These are phyloP conservation scores for Labeo calbasu DNA, from an alignment of 2,797 vertebrate genomes.

Conservation along the genomic window DNA sequence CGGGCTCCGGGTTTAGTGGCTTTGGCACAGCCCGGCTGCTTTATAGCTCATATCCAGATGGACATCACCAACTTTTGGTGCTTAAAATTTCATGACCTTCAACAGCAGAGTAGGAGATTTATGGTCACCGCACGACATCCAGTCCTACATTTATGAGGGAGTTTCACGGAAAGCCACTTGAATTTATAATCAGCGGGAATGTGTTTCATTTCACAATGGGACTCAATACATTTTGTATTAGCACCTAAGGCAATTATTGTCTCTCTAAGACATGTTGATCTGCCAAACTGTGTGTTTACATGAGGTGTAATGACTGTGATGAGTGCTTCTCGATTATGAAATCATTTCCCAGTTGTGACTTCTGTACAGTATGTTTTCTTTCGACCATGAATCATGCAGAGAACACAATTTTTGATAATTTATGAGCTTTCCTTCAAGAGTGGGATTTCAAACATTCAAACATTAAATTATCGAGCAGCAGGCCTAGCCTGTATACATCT, in stretches of 20 bases:
- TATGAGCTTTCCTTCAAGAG: constrained; percentile 1
- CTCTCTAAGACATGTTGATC: constrained; percentile 28
- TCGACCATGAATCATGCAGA: not conserved
- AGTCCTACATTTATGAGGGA: constrained; percentile 23
- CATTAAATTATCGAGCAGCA: constrained; percentile 12
- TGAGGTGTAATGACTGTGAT: constrained; percentile 1
- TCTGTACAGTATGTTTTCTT: not conserved
- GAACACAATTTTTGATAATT: constrained; percentile 3
- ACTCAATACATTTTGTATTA: constrained; percentile 7
- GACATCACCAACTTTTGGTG: constrained; percentile 33
- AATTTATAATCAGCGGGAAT: constrained; percentile 14
- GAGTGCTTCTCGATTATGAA: not conserved
- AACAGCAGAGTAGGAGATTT: not conserved
- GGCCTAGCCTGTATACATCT: not conserved
- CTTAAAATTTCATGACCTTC: constrained; percentile 46
- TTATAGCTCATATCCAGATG: constrained; percentile 44
- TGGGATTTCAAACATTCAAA: not conserved
- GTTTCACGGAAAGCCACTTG: constrained; percentile 13
- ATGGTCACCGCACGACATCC: not conserved
- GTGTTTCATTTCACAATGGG: not conserved
- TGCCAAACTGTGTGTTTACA: constrained; percentile 29
- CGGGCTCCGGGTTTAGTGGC: constrained; percentile 34
- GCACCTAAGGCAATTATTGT: not conserved
- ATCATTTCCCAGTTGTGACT: not conserved
- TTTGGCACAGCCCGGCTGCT: constrained; percentile 47